These are phyloP conservation scores for Gadus macrocephalus DNA, from an alignment of 2,113 vertebrate species.

Conservation along the genomic window DNA sequence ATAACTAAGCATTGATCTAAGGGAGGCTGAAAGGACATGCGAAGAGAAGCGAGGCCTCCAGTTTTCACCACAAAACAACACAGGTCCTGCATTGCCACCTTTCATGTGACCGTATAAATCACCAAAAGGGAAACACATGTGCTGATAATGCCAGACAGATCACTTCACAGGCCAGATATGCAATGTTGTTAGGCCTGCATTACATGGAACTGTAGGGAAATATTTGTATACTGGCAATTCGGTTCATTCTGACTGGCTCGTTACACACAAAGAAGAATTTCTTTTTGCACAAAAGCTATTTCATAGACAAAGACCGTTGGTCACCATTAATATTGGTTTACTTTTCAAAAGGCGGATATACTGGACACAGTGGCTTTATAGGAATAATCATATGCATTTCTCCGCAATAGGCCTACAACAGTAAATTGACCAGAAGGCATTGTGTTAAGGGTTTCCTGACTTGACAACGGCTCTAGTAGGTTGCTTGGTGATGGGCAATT, in stretches of 20 bases:
- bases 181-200: too few relatives aligned
- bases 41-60: constrained; percentile 33
- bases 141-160: neutral
- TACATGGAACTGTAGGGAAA: too few relatives aligned
- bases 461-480: constrained; percentile 26
- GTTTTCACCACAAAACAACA: constrained; percentile 57
- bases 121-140: constrained; percentile 13
- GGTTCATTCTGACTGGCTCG: too few relatives aligned
- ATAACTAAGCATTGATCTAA: constrained; percentile 66
- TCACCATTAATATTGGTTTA: too few relatives aligned
- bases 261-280: too few relatives aligned
- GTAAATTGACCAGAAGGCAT: constrained; percentile 20
- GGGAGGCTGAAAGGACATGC: constrained; percentile 45
- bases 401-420: neutral
- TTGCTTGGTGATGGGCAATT: constrained; percentile 53
- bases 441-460: constrained; percentile 19
- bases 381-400: neutral
- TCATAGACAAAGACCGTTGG: too few relatives aligned
- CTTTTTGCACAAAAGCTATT: too few relatives aligned
- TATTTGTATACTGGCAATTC: too few relatives aligned
- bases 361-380: too few relatives aligned
- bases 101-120: constrained; percentile 45
- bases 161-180: neutral
- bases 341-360: too few relatives aligned
- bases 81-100: constrained; percentile 43